A percentile compares a stretch with the other conserved stretches of the same genome.
phyloP scores from a whole-genome alignment of 2,113 vertebrate species.

The Lagenorhynchus albirostris region DNA sequence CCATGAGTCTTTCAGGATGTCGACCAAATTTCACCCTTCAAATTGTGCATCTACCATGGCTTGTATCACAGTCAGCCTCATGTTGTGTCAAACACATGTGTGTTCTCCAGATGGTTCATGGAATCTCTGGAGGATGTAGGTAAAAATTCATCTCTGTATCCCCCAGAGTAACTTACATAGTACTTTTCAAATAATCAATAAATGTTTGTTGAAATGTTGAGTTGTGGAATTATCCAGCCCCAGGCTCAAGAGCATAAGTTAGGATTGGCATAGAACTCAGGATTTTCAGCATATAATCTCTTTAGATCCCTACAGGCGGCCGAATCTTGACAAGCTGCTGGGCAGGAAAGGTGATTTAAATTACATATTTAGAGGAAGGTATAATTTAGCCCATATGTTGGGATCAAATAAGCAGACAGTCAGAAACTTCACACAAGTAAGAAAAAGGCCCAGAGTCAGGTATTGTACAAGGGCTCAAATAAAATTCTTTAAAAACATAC shows the following conservation, averaged over 20 bases:
- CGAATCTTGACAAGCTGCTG: slow-evolving; percentile 45
- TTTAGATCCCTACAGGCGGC: slow-evolving; percentile 31
- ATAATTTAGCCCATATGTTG: slow-evolving; percentile 60
- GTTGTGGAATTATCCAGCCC: background rate
- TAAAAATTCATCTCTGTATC: background rate
- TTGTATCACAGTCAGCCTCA: background rate
- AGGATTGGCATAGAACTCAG: background rate
- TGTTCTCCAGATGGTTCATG: background rate
- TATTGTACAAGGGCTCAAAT: background rate
- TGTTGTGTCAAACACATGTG: background rate
- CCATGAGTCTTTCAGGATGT: background rate
- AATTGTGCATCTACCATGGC: background rate
- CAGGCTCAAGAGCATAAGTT: slow-evolving; percentile 9
- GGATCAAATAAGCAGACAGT: slow-evolving; percentile 8
- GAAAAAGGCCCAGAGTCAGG: slow-evolving; percentile 60
- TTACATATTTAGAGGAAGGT: slow-evolving; percentile 33
- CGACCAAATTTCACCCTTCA: background rate
- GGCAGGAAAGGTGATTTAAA: slow-evolving; percentile 63
- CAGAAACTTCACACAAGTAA: background rate
- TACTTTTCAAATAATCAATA: background rate
- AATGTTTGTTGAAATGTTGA: slow-evolving; percentile 51
- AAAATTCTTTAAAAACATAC: slow-evolving; percentile 60
- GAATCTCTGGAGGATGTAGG: background rate
- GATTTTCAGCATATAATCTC: slow-evolving; percentile 40
- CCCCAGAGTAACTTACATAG: background rate